Base-by-base conservation (phyloP, 2,888 invertebrate species). In the Drosophila paramelanica region DNA sequence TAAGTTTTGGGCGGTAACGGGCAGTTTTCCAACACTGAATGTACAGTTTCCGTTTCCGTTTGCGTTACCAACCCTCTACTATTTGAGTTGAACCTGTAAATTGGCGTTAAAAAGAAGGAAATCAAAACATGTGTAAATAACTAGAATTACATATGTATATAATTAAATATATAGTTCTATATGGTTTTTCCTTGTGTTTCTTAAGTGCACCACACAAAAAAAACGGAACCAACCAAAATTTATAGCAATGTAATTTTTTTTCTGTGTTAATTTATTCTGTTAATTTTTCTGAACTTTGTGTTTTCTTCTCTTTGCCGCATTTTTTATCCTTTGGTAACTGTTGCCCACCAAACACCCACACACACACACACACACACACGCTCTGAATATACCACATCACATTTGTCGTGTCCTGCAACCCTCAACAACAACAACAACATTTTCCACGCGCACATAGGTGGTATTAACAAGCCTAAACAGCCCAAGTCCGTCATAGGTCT, bases 401-500 rank as follows among this genome's bases (percentile, higher is more conserved):
- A 36, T 58, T 64, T 17, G 64, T 25, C 60, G 61, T 62, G 57
- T 59, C 66, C 67, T 73, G 67, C 59, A 61, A 61, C 71, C 49
- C 20, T 60, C 57, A 58, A 42, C 46, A 51, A 47, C 25, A 56
- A 36, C 13, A 43, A 53, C 57, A n/a, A 53, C 33, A 42, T 42
- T 39, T 53, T 39, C 11, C 36, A 49, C 51, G 38, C 53, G 55
- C 14, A 56, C 41, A 39, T 81, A 96, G 97, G 97, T 93, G 97
- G 97, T 90, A 95, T 97, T 93, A 96, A 96, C 93, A 96, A 96
- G 94, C 96, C 96, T 92, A 95, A 96, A 93, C 94, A 94, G 93
- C 94, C 95, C 85, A 96, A 96, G 93, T 97, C 97, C 93, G 97
- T 97, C 93, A 97, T 97, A 94, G 97, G 97, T 93, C 94, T 97